These are phyloP conservation scores for Oostethus manadensis DNA, from an alignment of 2,113 vertebrate species.

Conservation along the genomic window DNA sequence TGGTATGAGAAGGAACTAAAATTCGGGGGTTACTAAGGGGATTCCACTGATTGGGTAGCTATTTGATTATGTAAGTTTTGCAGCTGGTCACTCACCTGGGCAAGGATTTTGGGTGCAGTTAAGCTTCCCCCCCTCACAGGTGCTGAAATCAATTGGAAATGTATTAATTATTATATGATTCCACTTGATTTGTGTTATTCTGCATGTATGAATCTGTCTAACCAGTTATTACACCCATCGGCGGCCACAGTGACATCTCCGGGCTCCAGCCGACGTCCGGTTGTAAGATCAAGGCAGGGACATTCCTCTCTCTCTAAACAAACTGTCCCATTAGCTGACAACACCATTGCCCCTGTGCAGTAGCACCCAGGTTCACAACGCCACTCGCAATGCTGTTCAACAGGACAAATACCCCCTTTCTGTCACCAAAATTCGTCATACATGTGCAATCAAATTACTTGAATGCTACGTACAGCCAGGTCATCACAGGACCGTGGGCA, in stretches of 20 bases:
- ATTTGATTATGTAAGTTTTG: too few species aligned
- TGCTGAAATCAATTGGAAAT: conserved; percentile 61
- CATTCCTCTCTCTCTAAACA: conserved; percentile 71
- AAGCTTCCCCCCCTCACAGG: conserved; percentile 74
- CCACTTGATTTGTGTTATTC: not conserved
- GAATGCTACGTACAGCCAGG: conserved; percentile 69
- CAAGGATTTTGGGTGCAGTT: conserved; percentile 72
- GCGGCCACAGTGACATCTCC: conserved; percentile 46
- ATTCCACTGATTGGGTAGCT: too few species aligned
- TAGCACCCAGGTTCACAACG: conserved; percentile 83
- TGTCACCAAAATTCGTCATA: not conserved
- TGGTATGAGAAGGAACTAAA: too few species aligned
- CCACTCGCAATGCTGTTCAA: conserved; percentile 77
- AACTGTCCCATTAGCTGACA: conserved; percentile 65
- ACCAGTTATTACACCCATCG: conserved; percentile 86
- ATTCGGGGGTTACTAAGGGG: too few species aligned
- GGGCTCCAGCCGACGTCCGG: conserved; percentile 54
- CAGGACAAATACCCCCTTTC: not conserved
- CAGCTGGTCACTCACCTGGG: conserved; percentile 65
- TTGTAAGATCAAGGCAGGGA: conserved; percentile 74
- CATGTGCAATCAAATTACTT: not conserved
- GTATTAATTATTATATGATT: not conserved
- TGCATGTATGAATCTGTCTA: conserved; percentile 39
- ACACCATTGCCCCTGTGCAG: conserved; percentile 74
- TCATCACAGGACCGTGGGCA: conserved; percentile 85